Evolutionary conservation across 2,888 invertebrate species (phyloP).

Genomic region (Petrophora chlorosata): DNA sequence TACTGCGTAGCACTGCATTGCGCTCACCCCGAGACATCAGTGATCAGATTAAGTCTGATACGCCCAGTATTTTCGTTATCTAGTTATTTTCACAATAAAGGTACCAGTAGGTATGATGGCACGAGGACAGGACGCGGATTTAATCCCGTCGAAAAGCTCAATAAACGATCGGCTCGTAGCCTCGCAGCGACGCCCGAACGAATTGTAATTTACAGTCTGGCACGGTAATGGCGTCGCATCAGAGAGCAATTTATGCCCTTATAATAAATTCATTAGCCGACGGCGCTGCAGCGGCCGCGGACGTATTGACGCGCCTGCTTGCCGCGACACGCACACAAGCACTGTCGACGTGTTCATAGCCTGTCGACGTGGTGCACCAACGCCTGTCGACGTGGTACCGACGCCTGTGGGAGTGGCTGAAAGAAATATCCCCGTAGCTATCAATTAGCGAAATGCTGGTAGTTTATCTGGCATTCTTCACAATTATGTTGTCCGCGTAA

Average conservation of each 20-base stretch:
- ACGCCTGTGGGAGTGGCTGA: conserved; percentile 13
- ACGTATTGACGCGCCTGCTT: not conserved
- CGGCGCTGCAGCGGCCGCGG: conserved; percentile 10
- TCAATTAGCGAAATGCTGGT: conserved; percentile 26
- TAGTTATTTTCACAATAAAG: too few relatives aligned
- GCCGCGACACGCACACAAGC: not conserved
- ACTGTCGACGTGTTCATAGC: conserved; percentile 42
- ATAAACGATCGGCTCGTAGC: conserved; percentile 65
- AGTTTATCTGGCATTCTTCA: conserved; percentile 15
- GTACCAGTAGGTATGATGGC: conserved; percentile 16
- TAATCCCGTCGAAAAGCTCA: conserved; percentile 65
- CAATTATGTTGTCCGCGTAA: conserved; percentile 20
- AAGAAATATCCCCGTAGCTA: conserved; percentile 12
- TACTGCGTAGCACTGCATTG: too few relatives aligned
- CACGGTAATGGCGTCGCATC: conserved; percentile 78
- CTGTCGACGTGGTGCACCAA: too few relatives aligned
- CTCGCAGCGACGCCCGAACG: conserved; percentile 61
- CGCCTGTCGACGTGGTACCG: too few relatives aligned
- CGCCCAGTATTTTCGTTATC: too few relatives aligned
- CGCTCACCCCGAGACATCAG: too few relatives aligned
- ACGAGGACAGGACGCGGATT: conserved; percentile 35
- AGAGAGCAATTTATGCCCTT: conserved; percentile 79
- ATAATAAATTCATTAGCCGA: conserved; percentile 81
- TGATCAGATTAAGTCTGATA: too few relatives aligned
- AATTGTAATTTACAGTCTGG: conserved; percentile 78